Conservation (phyloP, 2,113 vertebrate genomes). For the Oreochromis tanganicae region DNA sequence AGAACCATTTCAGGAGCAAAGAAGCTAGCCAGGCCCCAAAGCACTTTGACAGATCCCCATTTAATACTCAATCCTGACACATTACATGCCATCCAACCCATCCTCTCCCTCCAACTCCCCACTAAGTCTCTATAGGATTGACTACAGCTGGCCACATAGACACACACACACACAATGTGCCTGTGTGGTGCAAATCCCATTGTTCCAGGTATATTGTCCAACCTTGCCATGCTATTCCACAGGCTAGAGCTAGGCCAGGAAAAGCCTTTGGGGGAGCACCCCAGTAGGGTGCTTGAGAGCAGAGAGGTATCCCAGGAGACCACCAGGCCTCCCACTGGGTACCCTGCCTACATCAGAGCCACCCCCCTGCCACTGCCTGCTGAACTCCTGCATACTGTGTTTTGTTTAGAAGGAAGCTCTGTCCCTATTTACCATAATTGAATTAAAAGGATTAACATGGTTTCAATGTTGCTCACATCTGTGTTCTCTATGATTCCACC, state of each 20-base stretch:
- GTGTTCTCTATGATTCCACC: slow-evolving; percentile 59
- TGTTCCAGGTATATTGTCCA: slow-evolving; percentile 52
- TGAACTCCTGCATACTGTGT: slow-evolving; percentile 60
- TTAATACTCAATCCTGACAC: slow-evolving; percentile 51
- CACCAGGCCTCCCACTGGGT: slow-evolving; percentile 56
- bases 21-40: slow-evolving; percentile 36
- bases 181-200: slow-evolving; percentile 42
- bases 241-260: slow-evolving; percentile 16
- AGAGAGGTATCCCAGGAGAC: slow-evolving; percentile 67
- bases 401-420: slow-evolving; percentile 68
- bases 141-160: slow-evolving; percentile 44
- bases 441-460: slow-evolving; percentile 76
- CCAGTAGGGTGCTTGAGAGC: slow-evolving; percentile 46
- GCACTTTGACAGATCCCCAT: slow-evolving; percentile 62
- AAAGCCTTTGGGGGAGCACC: slow-evolving; percentile 13
- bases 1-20: slow-evolving; percentile 47
- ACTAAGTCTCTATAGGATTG: slow-evolving; percentile 42
- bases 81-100: slow-evolving; percentile 33
- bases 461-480: slow-evolving; percentile 66
- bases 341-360: slow-evolving; percentile 57
- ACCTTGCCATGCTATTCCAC: slow-evolving; percentile 32
- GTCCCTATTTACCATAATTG: slow-evolving; percentile 72
- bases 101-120: neutral
- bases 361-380: slow-evolving; percentile 43
- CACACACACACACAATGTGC: neutral